These are phyloP conservation scores for Tethya wilhelma DNA, from an alignment of 37 sponge, comb jelly and placozoan species.

Conservation along the genomic window DNA sequence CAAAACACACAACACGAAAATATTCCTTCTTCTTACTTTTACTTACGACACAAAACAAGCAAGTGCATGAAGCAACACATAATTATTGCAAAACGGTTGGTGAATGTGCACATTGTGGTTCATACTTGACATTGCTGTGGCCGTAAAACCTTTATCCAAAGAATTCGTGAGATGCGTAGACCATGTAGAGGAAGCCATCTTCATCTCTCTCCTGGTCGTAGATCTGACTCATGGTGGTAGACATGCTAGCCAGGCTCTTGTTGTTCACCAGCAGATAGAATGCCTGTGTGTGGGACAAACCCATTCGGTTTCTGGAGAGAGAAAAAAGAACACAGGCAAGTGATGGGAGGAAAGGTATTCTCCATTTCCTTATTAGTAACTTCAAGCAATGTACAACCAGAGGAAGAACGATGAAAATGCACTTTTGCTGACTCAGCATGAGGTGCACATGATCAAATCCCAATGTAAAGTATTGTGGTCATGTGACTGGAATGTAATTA, in stretches of 20 bases:
- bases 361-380: background rate
- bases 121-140: no score
- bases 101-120: no score
- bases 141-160: constrained; percentile 91
- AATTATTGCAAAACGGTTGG: no score
- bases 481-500: no score
- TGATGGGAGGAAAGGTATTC: background rate
- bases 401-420: background rate
- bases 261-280: constrained; percentile 98
- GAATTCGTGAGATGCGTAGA: constrained; percentile 99
- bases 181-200: constrained; percentile 99
- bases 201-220: constrained; percentile 93
- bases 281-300: constrained; percentile 89
- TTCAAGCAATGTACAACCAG: no score
- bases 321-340: background rate
- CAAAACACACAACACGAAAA: background rate
- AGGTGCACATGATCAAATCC: background rate
- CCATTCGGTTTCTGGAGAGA: constrained; percentile 89
- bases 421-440: background rate
- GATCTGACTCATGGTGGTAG: constrained; percentile 91
- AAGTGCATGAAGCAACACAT: no score
- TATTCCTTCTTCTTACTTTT: no score
- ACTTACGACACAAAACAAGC: no score
- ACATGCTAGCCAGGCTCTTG: constrained; percentile 94
- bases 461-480: background rate